These are phyloP conservation scores for Octomys mimax DNA, from an alignment of 2,797 vertebrate genomes.

Conservation along the genomic window DNA sequence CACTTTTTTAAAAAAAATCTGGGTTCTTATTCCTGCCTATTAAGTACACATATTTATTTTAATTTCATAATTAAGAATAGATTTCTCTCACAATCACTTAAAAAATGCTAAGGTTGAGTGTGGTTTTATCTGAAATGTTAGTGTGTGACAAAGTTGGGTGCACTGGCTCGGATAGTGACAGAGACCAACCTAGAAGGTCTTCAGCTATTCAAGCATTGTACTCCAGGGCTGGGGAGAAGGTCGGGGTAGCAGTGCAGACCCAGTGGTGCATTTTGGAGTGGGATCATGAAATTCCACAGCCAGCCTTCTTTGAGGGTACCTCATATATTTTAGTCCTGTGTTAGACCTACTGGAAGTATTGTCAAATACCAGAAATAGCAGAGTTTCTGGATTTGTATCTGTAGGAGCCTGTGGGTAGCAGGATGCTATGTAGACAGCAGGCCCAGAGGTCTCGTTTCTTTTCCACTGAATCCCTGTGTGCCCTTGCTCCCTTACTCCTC, in stretches of 20 bases:
- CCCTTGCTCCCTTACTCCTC: neutral
- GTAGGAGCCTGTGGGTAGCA: constrained; percentile 69
- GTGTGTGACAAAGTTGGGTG: constrained; percentile 28
- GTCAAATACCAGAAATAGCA: constrained; percentile 51
- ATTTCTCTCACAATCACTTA: constrained; percentile 52
- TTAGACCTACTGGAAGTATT: constrained; percentile 75
- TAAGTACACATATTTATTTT: constrained; percentile 29
- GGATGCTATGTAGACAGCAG: constrained; percentile 17
- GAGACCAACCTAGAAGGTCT: neutral
- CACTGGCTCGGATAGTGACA: neutral
- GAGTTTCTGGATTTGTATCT: constrained; percentile 78
- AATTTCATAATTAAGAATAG: constrained; percentile 41
- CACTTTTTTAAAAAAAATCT: neutral
- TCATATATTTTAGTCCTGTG: constrained; percentile 67
- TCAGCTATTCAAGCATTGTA: neutral
- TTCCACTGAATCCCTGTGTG: constrained; percentile 72
- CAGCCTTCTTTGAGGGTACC: constrained; percentile 51
- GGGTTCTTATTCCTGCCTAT: constrained; percentile 36
- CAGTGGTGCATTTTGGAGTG: constrained; percentile 59
- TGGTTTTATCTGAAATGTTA: constrained; percentile 38
- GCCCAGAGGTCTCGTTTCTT: constrained; percentile 58
- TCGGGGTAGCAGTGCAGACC: neutral
- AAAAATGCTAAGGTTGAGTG: constrained; percentile 35
- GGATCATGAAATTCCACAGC: constrained; percentile 55
- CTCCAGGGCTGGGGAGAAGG: neutral